Evolutionary conservation across 2,797 vertebrate genomes (phyloP), one percentile per base, ranked within the genome.

Genomic region (Amblyopsis hoosieri): DNA sequence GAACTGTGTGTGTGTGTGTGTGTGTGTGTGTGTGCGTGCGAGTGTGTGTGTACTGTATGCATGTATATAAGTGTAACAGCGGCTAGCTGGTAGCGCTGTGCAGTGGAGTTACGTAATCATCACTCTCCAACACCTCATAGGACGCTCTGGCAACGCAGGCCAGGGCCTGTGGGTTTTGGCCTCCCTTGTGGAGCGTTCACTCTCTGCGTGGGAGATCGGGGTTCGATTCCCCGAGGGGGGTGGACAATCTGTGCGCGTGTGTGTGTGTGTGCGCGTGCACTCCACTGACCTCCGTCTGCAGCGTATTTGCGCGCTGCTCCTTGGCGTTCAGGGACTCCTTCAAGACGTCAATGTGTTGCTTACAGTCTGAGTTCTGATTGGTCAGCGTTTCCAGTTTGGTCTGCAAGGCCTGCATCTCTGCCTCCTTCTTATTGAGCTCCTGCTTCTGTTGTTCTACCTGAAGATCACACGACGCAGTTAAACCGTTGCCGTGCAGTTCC

Each of bases 331-430:
- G 95, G 0, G 97, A 99, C 90, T 99, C 97, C 90, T 99, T 99
- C 74, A 99, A 93, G 90, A 99, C 97, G 89, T 98, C 96, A 33
- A 99, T 98, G 90, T 99, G 97, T 91, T 99, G 96, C 87, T 99
- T 98, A 91, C 94, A 96, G 93, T 99, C 97, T 5, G 97, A 99
- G 90, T 99, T 99, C 89, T 99, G 97, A 94, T 99, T 99, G 91
- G 93, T 96, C 88, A 99, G 91, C 3, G 97, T 97, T 86, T 99
- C 97, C 65, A 99, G 93, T 91, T 99, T 97, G 85, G 97, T 99
- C 93, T 99, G 97, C 93, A 98, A 93, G 79, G 95, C 95, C 93
- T 97, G 95, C 92, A 97, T 95, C 92, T 99, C 97, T 2, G 96
- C 92, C 79, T 99, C 97, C 85, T 98, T 99, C 91, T 95, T 97